phyloP scores from a whole-genome alignment of 2,797 vertebrate genomes.

The Geotria australis region DNA sequence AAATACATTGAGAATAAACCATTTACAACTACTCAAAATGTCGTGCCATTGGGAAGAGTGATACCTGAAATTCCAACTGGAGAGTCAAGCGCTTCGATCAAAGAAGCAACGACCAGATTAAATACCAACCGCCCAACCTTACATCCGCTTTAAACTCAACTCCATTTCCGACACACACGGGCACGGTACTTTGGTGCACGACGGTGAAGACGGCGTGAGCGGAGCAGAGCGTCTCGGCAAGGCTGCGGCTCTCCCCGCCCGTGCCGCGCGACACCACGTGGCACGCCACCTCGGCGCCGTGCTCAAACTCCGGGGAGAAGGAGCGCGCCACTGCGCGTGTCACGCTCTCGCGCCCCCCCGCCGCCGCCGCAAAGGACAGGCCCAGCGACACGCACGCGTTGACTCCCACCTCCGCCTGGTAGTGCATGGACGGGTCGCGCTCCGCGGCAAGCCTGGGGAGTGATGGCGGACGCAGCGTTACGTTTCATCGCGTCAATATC shows the following conservation, averaged over 20 bases:
- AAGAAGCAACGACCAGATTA: too few species aligned
- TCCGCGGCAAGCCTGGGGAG: conserved; percentile 22
- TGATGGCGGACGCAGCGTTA: too few species aligned
- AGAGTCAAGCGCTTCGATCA: too few species aligned
- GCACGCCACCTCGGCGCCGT: conserved; percentile 32
- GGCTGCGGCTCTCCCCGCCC: conserved; percentile 31
- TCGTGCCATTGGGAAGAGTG: too few species aligned
- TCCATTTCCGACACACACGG: not conserved
- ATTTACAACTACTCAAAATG: too few species aligned
- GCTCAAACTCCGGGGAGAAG: conserved; percentile 59
- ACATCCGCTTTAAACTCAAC: not conserved
- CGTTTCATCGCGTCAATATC: too few species aligned
- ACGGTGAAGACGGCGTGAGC: conserved; percentile 31
- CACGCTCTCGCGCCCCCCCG: conserved; percentile 12
- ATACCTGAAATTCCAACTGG: too few species aligned
- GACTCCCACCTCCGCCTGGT: conserved; percentile 27
- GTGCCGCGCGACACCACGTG: conserved; percentile 23
- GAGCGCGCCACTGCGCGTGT: conserved; percentile 22
- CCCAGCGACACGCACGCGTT: conserved; percentile 33
- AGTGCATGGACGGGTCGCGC: conserved; percentile 18
- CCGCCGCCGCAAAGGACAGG: conserved; percentile 35
- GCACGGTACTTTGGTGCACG: not conserved
- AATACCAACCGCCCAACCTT: too few species aligned
- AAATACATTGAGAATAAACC: too few species aligned
- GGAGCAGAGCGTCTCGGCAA: conserved; percentile 45